Percentiles rank a stretch among this genome's conserved stretches.
These are phyloP conservation scores for Scelioninae gen. 1 DNA, from an alignment of 2,888 invertebrate genomes.

Conservation along the genomic window DNA sequence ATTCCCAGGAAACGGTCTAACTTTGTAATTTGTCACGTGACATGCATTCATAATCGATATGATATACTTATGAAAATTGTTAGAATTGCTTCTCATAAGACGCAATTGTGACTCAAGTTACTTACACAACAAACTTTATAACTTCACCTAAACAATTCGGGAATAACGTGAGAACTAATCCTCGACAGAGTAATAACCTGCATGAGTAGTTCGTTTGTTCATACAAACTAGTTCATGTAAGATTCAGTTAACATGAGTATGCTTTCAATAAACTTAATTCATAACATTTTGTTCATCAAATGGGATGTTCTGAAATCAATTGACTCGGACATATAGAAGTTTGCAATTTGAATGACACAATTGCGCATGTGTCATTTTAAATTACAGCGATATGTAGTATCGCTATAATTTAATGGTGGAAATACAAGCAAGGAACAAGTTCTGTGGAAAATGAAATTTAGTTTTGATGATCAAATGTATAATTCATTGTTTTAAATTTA, in stretches of 20 bases:
- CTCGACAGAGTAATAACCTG: constrained; percentile 43
- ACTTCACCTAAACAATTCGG: constrained; percentile 49
- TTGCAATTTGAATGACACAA: not conserved
- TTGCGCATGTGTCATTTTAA: constrained; percentile 2
- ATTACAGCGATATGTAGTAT: constrained; percentile 21
- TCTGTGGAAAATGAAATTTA: not conserved
- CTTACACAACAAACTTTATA: constrained; percentile 41
- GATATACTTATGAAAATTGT: constrained; percentile 2
- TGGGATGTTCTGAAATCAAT: constrained; percentile 30
- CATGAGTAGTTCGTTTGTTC: constrained; percentile 42
- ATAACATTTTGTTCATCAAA: constrained; percentile 46
- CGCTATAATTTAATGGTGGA: too few species aligned
- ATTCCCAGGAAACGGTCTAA: too few species aligned
- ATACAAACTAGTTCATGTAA: constrained; percentile 25
- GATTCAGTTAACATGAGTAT: constrained; percentile 41
- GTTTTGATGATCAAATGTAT: not conserved
- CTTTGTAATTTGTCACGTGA: not conserved
- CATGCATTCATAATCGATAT: not conserved
- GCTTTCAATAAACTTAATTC: constrained; percentile 46
- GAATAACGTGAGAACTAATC: constrained; percentile 56
- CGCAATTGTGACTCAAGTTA: too few species aligned
- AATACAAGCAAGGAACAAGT: not conserved
- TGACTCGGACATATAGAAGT: constrained; percentile 12
- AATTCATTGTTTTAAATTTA: too few species aligned
- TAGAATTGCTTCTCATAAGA: too few species aligned